Evolutionary conservation across 2,888 invertebrate species (phyloP), one percentile per base, ranked within the genome.

Genomic region (Parnassius mnemosyne): DNA sequence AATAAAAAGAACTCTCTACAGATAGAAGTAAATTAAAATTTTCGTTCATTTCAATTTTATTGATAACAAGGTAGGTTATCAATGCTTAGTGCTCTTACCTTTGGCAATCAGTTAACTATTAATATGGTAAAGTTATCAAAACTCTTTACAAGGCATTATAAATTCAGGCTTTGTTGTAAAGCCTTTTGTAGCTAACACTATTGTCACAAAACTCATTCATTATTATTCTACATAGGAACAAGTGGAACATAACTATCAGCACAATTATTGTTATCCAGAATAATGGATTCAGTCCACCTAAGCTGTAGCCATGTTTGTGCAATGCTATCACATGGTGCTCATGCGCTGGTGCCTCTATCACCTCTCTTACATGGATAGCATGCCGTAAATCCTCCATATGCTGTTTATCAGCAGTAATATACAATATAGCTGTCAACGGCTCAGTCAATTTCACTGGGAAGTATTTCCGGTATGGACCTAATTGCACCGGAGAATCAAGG

Each of bases 231-330:
- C 96, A 96, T 42, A 98, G 93, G 91, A 98, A 98, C 75, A 98
- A 92, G 87, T 98, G 98, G 90, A 98, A 98, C 73, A 97, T 94
- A 65, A 97, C 93, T 72, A 98, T 96, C 68, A 98, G 93, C 78
- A 96, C 94, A 80, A 96, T 95, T 69, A 98, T 95, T 66, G 97
- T 95, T 54, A 97, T 94, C 98, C 98, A 98, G 85, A 98, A 98
- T 54, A 97, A 88, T 0, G 96, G 96, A 52, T 98, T 98, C 65
- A 98, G 88, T 0, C 98, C 98, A 46, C 97, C 97, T 70, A 97
- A 92, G 70, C 95, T 95, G 84, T 97, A 96, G 0, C 98, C 98
- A 78, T 98, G 97, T 77, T 95, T 96, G 81, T 98, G 98, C 71
- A 97, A 87, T 0, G 97, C 97, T 76, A 98, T 96, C 11, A 98